These are phyloP conservation scores for Macrotis lagotis DNA, from an alignment of 2,113 vertebrate species.

Conservation along the genomic window DNA sequence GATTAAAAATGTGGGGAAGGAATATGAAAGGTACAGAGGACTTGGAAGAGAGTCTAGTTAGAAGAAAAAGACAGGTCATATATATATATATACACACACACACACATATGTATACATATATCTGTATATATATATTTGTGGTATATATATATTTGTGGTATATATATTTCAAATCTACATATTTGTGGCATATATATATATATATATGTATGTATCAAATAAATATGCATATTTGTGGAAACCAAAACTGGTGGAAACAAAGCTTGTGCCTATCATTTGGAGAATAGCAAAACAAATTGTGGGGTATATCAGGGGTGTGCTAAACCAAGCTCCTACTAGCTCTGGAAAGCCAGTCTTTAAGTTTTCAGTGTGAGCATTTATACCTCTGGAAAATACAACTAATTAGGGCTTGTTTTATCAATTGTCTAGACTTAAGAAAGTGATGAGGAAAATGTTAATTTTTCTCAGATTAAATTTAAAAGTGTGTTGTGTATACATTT, in stretches of 20 bases:
- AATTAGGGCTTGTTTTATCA: not conserved
- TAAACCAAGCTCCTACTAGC: not conserved
- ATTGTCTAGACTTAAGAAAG: not conserved
- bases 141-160: not conserved
- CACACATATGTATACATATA: no score
- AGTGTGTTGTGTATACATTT: not conserved
- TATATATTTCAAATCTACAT: no score
- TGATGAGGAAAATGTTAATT: not conserved
- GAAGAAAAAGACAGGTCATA: not conserved
- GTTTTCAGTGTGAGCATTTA: not conserved
- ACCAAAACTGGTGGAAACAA: not conserved
- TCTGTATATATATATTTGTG: not conserved
- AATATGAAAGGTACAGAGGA: not conserved
- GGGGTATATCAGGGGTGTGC: not conserved
- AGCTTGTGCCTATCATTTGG: not conserved
- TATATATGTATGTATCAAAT: not conserved
- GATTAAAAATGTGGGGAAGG: no score
- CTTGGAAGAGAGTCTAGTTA: not conserved
- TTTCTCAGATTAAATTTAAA: not conserved
- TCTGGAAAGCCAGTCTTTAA: not conserved
- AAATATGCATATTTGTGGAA: not conserved
- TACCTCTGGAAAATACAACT: not conserved
- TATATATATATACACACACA: no score
- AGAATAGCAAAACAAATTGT: not conserved
- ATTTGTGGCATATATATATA: no score